Conservation (phyloP, 2,113 vertebrate genomes). For the Nannospalax galili region DNA sequence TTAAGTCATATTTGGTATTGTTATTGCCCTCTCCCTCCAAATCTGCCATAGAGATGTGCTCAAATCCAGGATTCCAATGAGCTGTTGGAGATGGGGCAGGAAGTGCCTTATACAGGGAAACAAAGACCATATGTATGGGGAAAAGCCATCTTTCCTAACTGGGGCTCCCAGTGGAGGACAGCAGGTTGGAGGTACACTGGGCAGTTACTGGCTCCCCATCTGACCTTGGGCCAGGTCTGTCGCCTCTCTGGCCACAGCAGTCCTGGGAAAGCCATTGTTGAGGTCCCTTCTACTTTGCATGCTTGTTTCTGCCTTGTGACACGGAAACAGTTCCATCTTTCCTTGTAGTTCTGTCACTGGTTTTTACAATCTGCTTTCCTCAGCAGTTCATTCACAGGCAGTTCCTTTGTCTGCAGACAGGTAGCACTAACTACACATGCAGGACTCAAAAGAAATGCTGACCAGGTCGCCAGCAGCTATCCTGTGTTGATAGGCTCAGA, state of each 20-base stretch:
- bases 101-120: neutral
- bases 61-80: neutral
- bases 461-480: neutral
- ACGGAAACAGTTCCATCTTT: neutral
- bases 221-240: neutral
- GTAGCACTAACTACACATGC: conserved; percentile 6
- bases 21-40: neutral
- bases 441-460: conserved; percentile 56
- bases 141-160: neutral
- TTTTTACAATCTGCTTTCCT: conserved; percentile 57
- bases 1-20: neutral
- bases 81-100: neutral
- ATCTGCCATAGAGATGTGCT: neutral
- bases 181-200: neutral
- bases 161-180: neutral
- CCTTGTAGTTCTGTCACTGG: neutral
- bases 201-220: neutral
- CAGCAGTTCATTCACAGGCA: conserved; percentile 57
- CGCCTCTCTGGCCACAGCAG: neutral
- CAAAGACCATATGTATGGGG: neutral
- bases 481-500: neutral
- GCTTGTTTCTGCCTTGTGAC: neutral
- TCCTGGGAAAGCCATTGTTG: neutral
- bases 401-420: conserved; percentile 69
- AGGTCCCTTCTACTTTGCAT: neutral